Base-by-base conservation (phyloP, 2,888 invertebrate species). In the Drosophila testacea region DNA sequence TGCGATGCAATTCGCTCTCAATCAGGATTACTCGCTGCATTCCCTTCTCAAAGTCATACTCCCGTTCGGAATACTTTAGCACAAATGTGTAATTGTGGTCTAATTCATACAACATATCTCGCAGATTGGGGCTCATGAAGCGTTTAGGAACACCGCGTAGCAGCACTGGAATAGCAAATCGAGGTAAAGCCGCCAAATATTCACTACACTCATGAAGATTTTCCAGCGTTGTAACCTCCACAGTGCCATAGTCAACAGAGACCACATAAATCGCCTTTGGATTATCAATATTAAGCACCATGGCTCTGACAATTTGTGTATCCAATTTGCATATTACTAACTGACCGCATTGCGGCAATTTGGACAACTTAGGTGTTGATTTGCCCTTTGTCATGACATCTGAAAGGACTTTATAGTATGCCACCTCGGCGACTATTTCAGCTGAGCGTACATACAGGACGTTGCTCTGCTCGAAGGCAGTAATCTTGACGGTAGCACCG, bases 171-270 rank as follows among this genome's bases (percentile, higher is more conserved):
- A 90, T 48, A 4, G 90, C 85, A 54, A 89, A 84, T 6, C 91
- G 82, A 0, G 90, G 89, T 41, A 89, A 63, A 4, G 63, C 55
- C 4, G 78, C 65, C 30, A 90, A 77, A 46, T 85, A 64, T 0
- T 50, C 52, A 3, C 86, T 88, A 4, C 91, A 89, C 50, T 88
- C 81, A 44, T 83, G 81, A 1, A 92, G 79, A 30, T 86, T 74
- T 2, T 82, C 81, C 11, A 90, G 62, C 4, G 78, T 62, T 41
- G 87, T 80, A 2, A 74, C 28, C 62, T 91, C 92, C 13, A 90
- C 68, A 68, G 88, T 92, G 1, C 92, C 92, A 61, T 84, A 92
- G 60, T 92, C 92, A 9, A 92, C 76, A 44, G 88, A 90, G 11
- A 90, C 80, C 10, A 92, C 64, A 42, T 79, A 79, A 10, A 92